Conservation (phyloP, 2,113 vertebrate genomes). For the Copsychus sechellarum region DNA sequence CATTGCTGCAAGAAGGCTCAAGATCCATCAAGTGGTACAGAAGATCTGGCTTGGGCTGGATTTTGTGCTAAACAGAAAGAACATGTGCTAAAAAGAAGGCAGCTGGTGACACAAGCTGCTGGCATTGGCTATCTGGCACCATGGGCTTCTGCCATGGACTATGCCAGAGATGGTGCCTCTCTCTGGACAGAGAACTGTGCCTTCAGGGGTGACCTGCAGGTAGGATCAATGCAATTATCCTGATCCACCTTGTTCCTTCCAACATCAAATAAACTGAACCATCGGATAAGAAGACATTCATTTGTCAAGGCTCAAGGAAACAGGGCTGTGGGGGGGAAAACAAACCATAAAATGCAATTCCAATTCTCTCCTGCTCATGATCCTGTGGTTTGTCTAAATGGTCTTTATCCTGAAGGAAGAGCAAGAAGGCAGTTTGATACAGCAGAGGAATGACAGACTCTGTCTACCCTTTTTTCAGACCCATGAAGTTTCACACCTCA, state of each 20-base stretch:
- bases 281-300: neutral
- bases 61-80: neutral
- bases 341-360: neutral
- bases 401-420: neutral
- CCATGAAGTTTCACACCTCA: accelerated
- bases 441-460: neutral
- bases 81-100: neutral
- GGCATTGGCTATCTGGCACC: neutral
- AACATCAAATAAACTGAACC: neutral
- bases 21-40: accelerated
- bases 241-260: neutral
- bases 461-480: neutral
- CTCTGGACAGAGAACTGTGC: neutral
- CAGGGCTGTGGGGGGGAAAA: neutral
- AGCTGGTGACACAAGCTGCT: neutral
- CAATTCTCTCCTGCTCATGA: neutral
- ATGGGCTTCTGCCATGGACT: accelerated
- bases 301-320: neutral
- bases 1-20: neutral
- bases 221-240: neutral
- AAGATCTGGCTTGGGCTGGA: neutral
- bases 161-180: accelerated
- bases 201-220: neutral
- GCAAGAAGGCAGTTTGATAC: neutral
- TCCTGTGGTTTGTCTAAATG: neutral